Percentiles rank a stretch among this genome's conserved stretches.
These are phyloP conservation scores for Pipra filicauda DNA, from an alignment of 2,113 vertebrate genomes.

Conservation along the genomic window DNA sequence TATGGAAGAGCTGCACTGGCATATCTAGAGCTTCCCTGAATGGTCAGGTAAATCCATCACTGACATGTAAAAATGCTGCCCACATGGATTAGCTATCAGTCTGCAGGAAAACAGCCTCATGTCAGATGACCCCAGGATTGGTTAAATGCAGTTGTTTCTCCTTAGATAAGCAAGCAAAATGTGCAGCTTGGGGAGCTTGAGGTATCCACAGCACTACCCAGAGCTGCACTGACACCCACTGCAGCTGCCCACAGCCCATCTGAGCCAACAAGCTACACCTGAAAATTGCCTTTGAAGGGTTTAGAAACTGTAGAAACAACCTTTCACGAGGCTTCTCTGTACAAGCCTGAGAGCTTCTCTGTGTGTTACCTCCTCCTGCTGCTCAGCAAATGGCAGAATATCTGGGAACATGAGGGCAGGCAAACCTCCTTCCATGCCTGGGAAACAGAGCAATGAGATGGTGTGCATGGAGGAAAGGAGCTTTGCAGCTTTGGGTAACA, in stretches of 20 bases:
- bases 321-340: not conserved
- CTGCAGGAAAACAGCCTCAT: not conserved
- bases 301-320: not conserved
- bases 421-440: not conserved
- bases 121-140: not conserved
- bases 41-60: constrained; percentile 39
- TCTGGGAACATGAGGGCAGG: not conserved
- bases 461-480: not conserved
- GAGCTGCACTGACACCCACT: not conserved
- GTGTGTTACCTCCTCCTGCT: accelerated
- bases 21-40: not conserved
- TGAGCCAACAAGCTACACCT: not conserved
- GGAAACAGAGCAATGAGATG: not conserved
- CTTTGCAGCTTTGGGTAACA: not conserved
- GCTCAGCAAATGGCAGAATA: not conserved
- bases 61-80: not conserved
- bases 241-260: not conserved
- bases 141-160: not conserved
- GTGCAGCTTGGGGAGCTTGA: not conserved
- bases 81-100: not conserved
- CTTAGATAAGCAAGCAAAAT: not conserved
- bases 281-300: not conserved
- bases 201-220: not conserved
- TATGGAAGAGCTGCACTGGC: not conserved
- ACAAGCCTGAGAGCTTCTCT: not conserved